Conservation (phyloP, 1,140 invertebrate genomes). For the Hirudo medicinalis region DNA sequence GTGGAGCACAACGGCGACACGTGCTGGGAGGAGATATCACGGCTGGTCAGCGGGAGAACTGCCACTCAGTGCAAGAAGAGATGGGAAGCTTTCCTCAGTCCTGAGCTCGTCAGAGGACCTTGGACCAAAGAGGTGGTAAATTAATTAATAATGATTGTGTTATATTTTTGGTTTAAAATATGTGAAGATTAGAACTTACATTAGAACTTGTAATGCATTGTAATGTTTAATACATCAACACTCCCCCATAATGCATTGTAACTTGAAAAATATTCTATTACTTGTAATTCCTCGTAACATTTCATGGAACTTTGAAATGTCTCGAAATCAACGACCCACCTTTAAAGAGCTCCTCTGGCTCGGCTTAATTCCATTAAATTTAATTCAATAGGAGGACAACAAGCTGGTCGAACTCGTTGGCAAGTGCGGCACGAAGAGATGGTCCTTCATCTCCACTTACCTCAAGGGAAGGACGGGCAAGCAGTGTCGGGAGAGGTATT, state of each 20-base stretch:
- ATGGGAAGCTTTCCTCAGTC: background rate
- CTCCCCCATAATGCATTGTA: too few relatives aligned
- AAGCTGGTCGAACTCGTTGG: background rate
- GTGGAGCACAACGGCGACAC: background rate
- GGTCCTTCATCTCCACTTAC: slow-evolving; percentile 3
- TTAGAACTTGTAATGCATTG: background rate
- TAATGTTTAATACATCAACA: too few relatives aligned
- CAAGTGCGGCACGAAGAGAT: background rate
- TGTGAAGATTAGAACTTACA: background rate
- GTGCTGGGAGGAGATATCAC: background rate
- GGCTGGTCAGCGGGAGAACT: background rate
- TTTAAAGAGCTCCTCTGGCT: too few relatives aligned
- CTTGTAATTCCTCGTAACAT: too few relatives aligned
- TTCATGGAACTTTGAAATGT: too few relatives aligned
- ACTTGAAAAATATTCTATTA: too few relatives aligned
- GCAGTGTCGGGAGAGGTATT: background rate
- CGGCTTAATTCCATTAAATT: too few relatives aligned
- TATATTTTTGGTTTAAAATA: background rate
- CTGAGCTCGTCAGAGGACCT: background rate
- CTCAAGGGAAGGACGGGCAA: slow-evolving; percentile 3
- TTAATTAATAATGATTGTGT: background rate
- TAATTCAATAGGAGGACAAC: slow-evolving; percentile 4
- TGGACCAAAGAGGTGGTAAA: background rate
- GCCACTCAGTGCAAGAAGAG: slow-evolving; percentile 1
- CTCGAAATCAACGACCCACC: too few relatives aligned